Evolutionary conservation across 2,888 invertebrate species (phyloP), one percentile per base, ranked within the genome.

Genomic region (Temnothorax rugatulus): DNA sequence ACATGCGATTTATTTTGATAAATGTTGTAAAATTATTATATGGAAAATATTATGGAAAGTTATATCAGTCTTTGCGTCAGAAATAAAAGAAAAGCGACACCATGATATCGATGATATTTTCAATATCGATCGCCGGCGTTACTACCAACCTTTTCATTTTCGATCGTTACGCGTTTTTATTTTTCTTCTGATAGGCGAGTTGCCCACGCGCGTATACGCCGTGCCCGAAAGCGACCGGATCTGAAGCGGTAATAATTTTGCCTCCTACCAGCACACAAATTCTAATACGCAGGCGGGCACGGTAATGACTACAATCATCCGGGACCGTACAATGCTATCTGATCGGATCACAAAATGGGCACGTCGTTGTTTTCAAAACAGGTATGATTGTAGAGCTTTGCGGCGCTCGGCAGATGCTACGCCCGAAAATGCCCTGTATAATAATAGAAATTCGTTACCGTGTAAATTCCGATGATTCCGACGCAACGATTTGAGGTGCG

Each of bases 251-350:
- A 83, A 87, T 84, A 69, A 83, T 83, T 68, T 77, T 76, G 79
- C 81, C 71, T 84, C 47, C 79, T 71, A 75, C 69, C 84, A 66
- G 68, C 74, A 77, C 74, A 82, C 71, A 91, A 91, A 91, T 92
- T 91, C 91, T 92, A 92, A 92, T 91, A 89, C 91, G 89, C 90
- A 89, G 89, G 90, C 90, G 89, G 83, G 85, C 59, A 82, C 88
- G 84, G 90, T 94, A 94, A 94, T 94, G 91, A 94, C 93, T 93
- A 91, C 92, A 93, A 94, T 94, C 94, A 93, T 92, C 92, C 91
- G 83, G 84, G 76, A 89, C 92, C 92, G 92, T 93, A 93, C 92
- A 94, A 92, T 91, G 91, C 90, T 92, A 91, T 93, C 92, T 86
- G 93, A 93, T 93, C 91, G 91, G 85, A 90, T 92, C 90, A 87